Base-by-base conservation (phyloP, 2,113 vertebrate species). In the Circaetus gallicus region DNA sequence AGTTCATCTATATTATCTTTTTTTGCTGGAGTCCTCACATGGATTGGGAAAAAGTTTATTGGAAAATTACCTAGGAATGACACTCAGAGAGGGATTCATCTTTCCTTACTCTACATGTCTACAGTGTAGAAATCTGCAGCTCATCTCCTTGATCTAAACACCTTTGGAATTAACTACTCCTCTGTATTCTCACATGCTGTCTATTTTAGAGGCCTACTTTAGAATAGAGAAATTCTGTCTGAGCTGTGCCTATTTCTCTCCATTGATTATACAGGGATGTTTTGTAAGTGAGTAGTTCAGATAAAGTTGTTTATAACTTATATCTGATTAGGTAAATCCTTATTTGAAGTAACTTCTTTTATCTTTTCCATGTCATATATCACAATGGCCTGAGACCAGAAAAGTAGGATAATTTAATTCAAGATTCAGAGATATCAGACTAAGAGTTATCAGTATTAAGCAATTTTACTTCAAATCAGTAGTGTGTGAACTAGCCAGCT, bases 261-360 rank as follows among this genome's bases (percentile, higher is more conserved):
- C n/a, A 58, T 11, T 82, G 50, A 89, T 72, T 85, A 63, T 32
- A 63, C 4, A n/a, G 15, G 11, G 3, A 65, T 32, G 9, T 61
- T 63, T 85, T 90, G 32, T 50, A 86, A 96, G 28, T 50, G 29
- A 95, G 40, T 36, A 47, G 22, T 69, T 86, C 43, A 69, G 58
- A 91, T 89, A 85, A 93, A 93, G 55, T 90, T 91, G 55, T 79
- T 94, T 93, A 62, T 91, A 92, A 93, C 34, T 93, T 82, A 31
- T 25, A 88, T 86, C 67, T 92, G 74, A 92, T 76, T 76, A 90
- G 16, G 26, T 92, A 95, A 90, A 74, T 45, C 52, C 21, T 86
- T 73, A 43, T 80, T 80, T 80, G 76, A 86, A 91, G 42, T 43
- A 88, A 2, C 6, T 87, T 47, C n/a, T 92, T 95, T 88, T 88